Base-by-base conservation (phyloP, 2,888 invertebrate species). In the Brachyptera putata region DNA sequence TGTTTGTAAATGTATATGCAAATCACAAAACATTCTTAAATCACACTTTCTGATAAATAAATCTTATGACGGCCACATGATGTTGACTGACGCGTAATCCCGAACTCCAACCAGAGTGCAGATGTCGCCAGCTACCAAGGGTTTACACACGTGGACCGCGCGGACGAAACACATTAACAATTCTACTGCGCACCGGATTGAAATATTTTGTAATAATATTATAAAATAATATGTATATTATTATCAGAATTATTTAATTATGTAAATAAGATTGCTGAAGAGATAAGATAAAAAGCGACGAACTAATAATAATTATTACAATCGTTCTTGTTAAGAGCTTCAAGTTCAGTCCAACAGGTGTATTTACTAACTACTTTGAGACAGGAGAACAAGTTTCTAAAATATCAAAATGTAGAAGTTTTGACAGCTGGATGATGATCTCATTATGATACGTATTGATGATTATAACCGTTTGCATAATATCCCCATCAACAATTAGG, bases 1-100 rank as follows among this genome's bases (percentile, higher is more conserved):
- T 11, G 11, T 5, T 30, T 30, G 7, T 7, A 30, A 30, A 30
- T 30, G 5, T 11, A 30, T 11, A 30, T 5, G 11, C 30, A 30
- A 30, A 11, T 30, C 30, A 11, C 11, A 5, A 30, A 30, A 30
- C 30, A 30, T 30, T 30, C 30, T 7, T 30, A 30, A 30, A 30
- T 30, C 7, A 30, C 5, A 30, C 5, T 11, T 30, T 30, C 30
- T 7, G 7, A 7, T 5, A 7, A 30, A 30, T 30, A 5, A 7
- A 5, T 30, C 30, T 30, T 11, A 30, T 24, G n/a, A 46, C 46
- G 34, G 18, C 48, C 25, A 37, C 43, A 59, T 49, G 21, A 61
- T 61, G 61, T 59, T 63, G 57, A 63, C 63, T 61, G 61, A 61
- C 61, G 61, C 61, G 58, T 56, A 37, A 55, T 50, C 34, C 22